Base-by-base conservation (phyloP, 1,140 invertebrate genomes). In the Lanistes nyassanus region DNA sequence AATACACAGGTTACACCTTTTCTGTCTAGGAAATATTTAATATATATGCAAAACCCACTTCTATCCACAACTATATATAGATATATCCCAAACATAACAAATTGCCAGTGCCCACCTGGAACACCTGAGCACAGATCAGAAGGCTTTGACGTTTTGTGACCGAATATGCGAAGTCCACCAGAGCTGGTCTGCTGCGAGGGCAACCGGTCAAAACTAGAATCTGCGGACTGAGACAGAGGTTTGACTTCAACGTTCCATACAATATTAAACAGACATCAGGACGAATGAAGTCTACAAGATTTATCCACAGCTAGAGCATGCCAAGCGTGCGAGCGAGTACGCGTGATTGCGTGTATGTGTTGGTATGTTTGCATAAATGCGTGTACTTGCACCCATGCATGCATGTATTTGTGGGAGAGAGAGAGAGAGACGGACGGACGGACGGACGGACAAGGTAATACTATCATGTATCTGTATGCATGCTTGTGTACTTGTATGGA, bases 11-110 rank as follows among this genome's bases (percentile, higher is more conserved):
- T n/a, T n/a, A n/a, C n/a, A n/a, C n/a, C n/a, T n/a, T n/a, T n/a
- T n/a, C 96, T 90, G 58, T 98, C 93, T 84, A 99, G 95, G 0
- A 95, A 97, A 88, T 96, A 98, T n/a, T n/a, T n/a, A n/a, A n/a
- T n/a, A n/a, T n/a, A n/a, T n/a, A n/a, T n/a, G n/a, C n/a, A n/a
- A n/a, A n/a, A n/a, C n/a, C n/a, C n/a, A n/a, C n/a, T n/a, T n/a
- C n/a, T n/a, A n/a, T n/a, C n/a, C n/a, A n/a, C n/a, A n/a, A n/a
- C n/a, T n/a, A n/a, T n/a, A n/a, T n/a, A n/a, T n/a, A n/a, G n/a
- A n/a, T 47, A 2, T 47, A 3, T 6, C 42, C 19, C 19, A 47
- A 16, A 47, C 19, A n/a, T 47, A 9, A 9, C 42, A 0, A 47
- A 47, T 47, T 6, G 9, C 60, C 65, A 42, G 5, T 53, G 58